A percentile compares a stretch with the other conserved stretches of the same genome.
Evolutionary conservation across 2,797 vertebrate genomes (phyloP).

Genomic region (Mycteria americana): DNA sequence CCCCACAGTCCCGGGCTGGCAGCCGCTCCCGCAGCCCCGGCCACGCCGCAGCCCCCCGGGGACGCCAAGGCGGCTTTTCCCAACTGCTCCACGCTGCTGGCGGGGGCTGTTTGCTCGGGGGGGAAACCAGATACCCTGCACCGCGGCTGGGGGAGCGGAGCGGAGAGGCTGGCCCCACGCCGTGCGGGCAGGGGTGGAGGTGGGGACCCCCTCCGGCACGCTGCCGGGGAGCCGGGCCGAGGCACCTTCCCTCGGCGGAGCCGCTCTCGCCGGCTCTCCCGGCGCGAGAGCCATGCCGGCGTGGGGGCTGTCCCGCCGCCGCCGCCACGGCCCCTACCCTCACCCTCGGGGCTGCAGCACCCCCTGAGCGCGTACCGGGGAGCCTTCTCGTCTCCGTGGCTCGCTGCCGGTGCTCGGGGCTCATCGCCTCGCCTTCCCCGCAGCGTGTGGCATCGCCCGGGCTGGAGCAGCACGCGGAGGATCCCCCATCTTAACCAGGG

Average conservation of each 20-base stretch:
- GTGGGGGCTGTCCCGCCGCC: neutral
- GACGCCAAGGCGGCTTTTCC: neutral
- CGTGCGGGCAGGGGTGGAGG: neutral
- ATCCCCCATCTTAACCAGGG: neutral
- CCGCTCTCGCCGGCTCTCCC: neutral
- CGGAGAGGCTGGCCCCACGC: neutral
- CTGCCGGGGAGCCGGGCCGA: neutral
- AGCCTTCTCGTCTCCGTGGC: too few relatives aligned
- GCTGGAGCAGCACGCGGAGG: neutral
- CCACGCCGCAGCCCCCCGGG: neutral
- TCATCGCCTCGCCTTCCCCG: neutral
- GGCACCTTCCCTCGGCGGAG: neutral
- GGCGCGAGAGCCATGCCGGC: neutral
- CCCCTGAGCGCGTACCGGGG: rapidly evolving
- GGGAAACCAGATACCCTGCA: neutral
- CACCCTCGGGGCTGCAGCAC: too few relatives aligned
- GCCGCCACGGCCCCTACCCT: neutral
- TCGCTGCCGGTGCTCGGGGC: neutral
- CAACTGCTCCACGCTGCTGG: neutral
- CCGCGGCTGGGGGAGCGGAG: neutral
- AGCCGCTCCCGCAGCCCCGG: neutral
- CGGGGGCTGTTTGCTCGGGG: neutral
- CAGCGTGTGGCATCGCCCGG: neutral
- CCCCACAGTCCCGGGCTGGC: rapidly evolving
- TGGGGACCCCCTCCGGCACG: neutral